A percentile compares a stretch with the other conserved stretches of the same genome.
Conservation (phyloP, 1,140 invertebrate genomes). For the Drosophila chauvacae region DNA sequence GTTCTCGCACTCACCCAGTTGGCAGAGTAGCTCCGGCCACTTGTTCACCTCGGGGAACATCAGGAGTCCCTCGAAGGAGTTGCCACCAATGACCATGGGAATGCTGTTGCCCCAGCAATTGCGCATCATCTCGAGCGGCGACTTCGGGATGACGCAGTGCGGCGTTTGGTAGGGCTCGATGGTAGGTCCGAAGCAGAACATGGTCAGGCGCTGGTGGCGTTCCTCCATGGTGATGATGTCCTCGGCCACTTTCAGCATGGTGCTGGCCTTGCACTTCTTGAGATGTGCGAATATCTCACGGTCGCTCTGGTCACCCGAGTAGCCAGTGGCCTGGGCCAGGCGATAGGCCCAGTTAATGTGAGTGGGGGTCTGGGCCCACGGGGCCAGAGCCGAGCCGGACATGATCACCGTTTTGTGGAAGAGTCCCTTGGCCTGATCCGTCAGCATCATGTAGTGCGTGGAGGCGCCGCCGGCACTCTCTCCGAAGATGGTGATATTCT, state of each 20-base stretch:
- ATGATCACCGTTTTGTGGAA: slow-evolving; percentile 84
- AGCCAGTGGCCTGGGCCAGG: slow-evolving; percentile 76
- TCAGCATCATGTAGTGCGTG: slow-evolving; percentile 87
- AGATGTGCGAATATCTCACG: slow-evolving; percentile 63
- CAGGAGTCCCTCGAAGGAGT: slow-evolving; percentile 84
- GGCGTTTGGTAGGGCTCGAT: slow-evolving; percentile 76
- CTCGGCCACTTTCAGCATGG: slow-evolving; percentile 85
- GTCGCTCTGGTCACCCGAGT: slow-evolving; percentile 60
- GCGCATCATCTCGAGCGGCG: slow-evolving; percentile 80
- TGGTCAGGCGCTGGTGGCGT: slow-evolving; percentile 67
- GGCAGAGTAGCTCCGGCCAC: slow-evolving; percentile 68
- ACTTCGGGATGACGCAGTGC: slow-evolving; percentile 75
- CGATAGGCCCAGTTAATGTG: slow-evolving; percentile 76
- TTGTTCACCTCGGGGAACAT: slow-evolving; percentile 75
- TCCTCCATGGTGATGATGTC: slow-evolving; percentile 74
- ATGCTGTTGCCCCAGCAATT: slow-evolving; percentile 84
- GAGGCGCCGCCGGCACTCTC: slow-evolving; percentile 85
- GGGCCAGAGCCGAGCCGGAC: slow-evolving; percentile 79
- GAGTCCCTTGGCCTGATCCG: slow-evolving; percentile 83
- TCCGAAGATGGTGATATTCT: slow-evolving; percentile 85
- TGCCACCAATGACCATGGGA: slow-evolving; percentile 84
- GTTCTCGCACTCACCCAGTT: slow-evolving; percentile 69
- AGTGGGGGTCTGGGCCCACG: slow-evolving; percentile 70
- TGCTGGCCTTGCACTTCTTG: slow-evolving; percentile 82
- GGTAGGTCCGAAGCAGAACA: slow-evolving; percentile 78